phyloP scores from a whole-genome alignment of 2,888 invertebrate genomes.

The Drosophila diplacantha region DNA sequence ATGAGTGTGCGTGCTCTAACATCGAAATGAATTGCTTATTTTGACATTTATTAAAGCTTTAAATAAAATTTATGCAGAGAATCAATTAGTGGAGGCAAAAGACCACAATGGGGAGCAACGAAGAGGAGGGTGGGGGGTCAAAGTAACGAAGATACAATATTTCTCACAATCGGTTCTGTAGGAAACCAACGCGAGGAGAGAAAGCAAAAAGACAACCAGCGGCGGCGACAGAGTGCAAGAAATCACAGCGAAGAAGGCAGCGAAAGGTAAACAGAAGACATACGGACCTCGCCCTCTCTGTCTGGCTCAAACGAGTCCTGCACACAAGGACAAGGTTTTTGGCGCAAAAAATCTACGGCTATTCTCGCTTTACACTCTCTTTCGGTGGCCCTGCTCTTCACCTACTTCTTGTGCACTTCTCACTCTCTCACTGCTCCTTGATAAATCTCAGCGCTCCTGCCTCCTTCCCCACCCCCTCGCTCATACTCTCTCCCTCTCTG shows the following conservation, averaged over 20 bases:
- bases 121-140: conserved; percentile 11
- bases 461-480: conserved; percentile 40
- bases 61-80: conserved; percentile 73
- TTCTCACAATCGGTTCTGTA: conserved; percentile 65
- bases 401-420: conserved; percentile 57
- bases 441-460: conserved; percentile 59
- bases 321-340: conserved; percentile 49
- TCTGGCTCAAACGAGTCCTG: conserved; percentile 53
- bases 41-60: conserved; percentile 74
- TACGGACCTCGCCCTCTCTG: conserved; percentile 21
- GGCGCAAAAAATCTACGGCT: conserved; percentile 64
- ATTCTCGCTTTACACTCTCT: conserved; percentile 56
- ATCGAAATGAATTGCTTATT: conserved; percentile 73
- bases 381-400: conserved; percentile 61
- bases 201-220: conserved; percentile 63
- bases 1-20: conserved; percentile 61
- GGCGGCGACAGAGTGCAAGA: conserved; percentile 64
- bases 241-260: conserved; percentile 56
- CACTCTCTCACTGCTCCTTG: conserved; percentile 21
- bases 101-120: conserved; percentile 37
- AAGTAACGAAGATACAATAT: conserved; percentile 47
- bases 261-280: conserved; percentile 66
- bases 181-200: conserved; percentile 47
- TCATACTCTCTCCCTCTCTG: conserved; percentile 10
- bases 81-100: conserved; percentile 61